A percentile compares a stretch with the other conserved stretches of the same genome.
These are phyloP conservation scores for Eretmochelys imbricata DNA, from an alignment of 2,113 vertebrate species.

Conservation along the genomic window DNA sequence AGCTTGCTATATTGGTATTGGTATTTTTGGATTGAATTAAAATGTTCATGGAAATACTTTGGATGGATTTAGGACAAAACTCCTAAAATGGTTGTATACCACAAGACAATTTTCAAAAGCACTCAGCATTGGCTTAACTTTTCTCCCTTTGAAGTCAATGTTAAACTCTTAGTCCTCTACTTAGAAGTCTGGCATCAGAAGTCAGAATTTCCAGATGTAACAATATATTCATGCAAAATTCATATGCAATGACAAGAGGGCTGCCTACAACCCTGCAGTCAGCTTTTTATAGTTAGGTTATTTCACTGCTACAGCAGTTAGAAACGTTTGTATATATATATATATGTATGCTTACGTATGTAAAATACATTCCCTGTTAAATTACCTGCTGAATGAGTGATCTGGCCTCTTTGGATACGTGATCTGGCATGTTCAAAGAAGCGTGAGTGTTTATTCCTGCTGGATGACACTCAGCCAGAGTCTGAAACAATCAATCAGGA, in stretches of 20 bases:
- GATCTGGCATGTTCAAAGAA: slow-evolving; percentile 91
- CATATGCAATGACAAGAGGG: not conserved
- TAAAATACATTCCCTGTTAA: not conserved
- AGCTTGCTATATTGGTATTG: not conserved
- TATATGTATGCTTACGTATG: not conserved
- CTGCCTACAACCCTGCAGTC: not conserved
- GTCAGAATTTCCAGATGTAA: slow-evolving; percentile 1
- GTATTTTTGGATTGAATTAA: slow-evolving; percentile 3
- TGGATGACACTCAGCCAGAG: slow-evolving; percentile 92
- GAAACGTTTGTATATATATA: not conserved
- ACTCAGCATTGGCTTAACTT: not conserved
- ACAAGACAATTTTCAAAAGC: slow-evolving; percentile 23
- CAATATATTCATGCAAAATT: slow-evolving; percentile 9
- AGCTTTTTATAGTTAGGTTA: not conserved
- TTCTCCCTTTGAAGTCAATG: not conserved
- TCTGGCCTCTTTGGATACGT: slow-evolving; percentile 91
- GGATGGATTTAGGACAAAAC: not conserved
- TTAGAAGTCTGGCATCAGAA: not conserved
- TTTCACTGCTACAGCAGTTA: not conserved
- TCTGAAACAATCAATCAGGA: slow-evolving; percentile 65
- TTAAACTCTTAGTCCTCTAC: not conserved
- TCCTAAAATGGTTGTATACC: not conserved
- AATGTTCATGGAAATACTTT: not conserved
- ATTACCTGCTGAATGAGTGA: slow-evolving; percentile 95
- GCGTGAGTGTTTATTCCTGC: slow-evolving; percentile 95